Percentiles rank a stretch among this genome's conserved stretches.
Evolutionary conservation across 1,140 invertebrate species (phyloP).

Genomic region (Tetramorium parvispinum): DNA sequence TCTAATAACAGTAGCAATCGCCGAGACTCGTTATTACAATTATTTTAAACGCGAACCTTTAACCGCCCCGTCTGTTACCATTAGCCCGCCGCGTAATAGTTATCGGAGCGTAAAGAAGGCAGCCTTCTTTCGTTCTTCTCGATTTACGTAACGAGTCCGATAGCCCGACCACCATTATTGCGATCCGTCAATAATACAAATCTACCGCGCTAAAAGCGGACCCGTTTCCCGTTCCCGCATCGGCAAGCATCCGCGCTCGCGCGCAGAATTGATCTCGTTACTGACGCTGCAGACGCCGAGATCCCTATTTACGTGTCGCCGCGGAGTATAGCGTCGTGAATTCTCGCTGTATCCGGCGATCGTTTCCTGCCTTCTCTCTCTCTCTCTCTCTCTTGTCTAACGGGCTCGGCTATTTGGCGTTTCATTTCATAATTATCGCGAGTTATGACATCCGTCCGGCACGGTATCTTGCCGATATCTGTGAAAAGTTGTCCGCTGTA

Average conservation of each 20-base stretch:
- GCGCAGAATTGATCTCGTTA: conserved; percentile 16
- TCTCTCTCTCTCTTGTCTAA: neutral
- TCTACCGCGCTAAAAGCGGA: conserved; percentile 26
- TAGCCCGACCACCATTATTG: conserved; percentile 4
- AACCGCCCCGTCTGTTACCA: conserved; percentile 40
- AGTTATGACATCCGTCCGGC: conserved; percentile 33
- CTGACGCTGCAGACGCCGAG: neutral
- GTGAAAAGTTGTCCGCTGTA: neutral
- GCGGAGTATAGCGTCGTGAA: neutral
- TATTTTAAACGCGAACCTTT: conserved; percentile 55
- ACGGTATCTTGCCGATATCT: neutral
- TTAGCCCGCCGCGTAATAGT: neutral
- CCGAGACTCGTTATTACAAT: conserved; percentile 47
- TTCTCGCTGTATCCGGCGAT: conserved; percentile 24
- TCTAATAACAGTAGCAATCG: conserved; percentile 66
- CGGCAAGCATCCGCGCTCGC: neutral
- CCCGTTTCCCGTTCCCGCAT: neutral
- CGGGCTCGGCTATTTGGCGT: neutral
- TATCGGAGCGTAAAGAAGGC: neutral
- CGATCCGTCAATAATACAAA: conserved; percentile 42
- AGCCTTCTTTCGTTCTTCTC: neutral
- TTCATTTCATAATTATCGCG: conserved; percentile 31
- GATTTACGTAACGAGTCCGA: conserved; percentile 25
- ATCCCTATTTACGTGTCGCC: conserved; percentile 21
- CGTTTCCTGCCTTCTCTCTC: conserved; percentile 17